Base-by-base conservation (phyloP, 2,888 invertebrate genomes). In the Phlogophora meticulosa region DNA sequence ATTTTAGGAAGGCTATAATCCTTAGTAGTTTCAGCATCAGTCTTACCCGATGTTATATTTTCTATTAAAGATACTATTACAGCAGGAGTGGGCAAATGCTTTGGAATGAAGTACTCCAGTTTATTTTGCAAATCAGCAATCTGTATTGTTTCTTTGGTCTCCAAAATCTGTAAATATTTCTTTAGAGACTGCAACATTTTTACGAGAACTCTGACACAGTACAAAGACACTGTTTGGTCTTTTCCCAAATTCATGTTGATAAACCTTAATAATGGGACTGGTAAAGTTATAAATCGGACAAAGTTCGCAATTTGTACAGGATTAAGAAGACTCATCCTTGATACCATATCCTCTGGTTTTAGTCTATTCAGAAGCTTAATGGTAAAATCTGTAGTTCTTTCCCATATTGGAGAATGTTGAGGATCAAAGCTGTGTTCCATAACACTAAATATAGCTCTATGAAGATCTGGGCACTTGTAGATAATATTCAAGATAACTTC, bases 381-480 rank as follows among this genome's bases (percentile, higher is more conserved):
- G 0, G 93, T 87, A 86, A 96, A 97, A 3, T 92, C 86, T 20
- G 92, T 84, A 10, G 96, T 91, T 82, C 88, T 95, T 45, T 96
- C 90, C 96, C 96, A 97, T 76, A 96, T 94, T 10, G 92, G 91
- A 0, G 96, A 95, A 68, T 94, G 90, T 80, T 96, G 91, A 0
- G 97, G 97, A 83, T 96, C 96, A 73, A 98, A 95, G 80, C 96
- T 96, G 1, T 96, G 92, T 67, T 97, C 97, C 13, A 97, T 93
- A 42, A 96, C 94, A 58, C 84, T 91, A 80, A 97, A 96, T 15
- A 97, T 92, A 2, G 96, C 96, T 87, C 97, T 96, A 17, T 97
- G 96, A 57, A 98, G 92, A 87, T 98, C 98, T 0, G 98, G 98
- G 88, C 98, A 98, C 40, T 96, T 96, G 57, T 91, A 90, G 65